These are phyloP conservation scores for Lysandra bellargus DNA, from an alignment of 2,888 invertebrate species.

Conservation along the genomic window DNA sequence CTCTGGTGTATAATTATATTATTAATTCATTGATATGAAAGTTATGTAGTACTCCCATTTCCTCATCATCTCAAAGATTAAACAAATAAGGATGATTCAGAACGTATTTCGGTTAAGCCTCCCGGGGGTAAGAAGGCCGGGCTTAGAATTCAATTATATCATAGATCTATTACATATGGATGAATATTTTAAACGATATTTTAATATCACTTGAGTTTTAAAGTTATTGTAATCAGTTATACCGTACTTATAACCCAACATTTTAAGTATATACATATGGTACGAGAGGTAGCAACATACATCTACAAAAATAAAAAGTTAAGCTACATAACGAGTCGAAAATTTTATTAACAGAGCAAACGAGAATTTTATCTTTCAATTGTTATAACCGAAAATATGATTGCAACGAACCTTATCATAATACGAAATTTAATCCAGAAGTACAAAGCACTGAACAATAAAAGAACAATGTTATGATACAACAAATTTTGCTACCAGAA, in stretches of 20 bases:
- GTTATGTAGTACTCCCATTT: background rate
- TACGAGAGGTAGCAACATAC: too few species aligned
- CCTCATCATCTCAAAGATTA: slow-evolving; percentile 16
- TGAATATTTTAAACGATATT: background rate
- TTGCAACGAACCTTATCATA: background rate
- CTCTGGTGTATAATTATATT: too few species aligned
- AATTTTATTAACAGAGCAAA: too few species aligned
- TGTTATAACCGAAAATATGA: background rate
- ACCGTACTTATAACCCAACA: too few species aligned
- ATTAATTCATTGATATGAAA: background rate
- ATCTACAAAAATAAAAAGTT: too few species aligned
- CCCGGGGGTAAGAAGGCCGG: background rate
- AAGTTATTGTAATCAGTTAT: too few species aligned
- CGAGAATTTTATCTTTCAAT: too few species aligned
- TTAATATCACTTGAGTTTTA: background rate
- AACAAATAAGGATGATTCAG: background rate
- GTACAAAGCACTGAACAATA: background rate
- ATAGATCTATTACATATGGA: background rate
- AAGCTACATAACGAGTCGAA: too few species aligned
- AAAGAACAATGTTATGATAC: background rate
- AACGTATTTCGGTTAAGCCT: slow-evolving; percentile 17
- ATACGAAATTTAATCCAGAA: background rate
- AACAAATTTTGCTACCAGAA: background rate
- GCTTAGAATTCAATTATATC: background rate
- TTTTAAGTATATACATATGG: too few species aligned